These are phyloP conservation scores for Podocnemis expansa DNA, from an alignment of 2,113 vertebrate genomes.

Conservation along the genomic window DNA sequence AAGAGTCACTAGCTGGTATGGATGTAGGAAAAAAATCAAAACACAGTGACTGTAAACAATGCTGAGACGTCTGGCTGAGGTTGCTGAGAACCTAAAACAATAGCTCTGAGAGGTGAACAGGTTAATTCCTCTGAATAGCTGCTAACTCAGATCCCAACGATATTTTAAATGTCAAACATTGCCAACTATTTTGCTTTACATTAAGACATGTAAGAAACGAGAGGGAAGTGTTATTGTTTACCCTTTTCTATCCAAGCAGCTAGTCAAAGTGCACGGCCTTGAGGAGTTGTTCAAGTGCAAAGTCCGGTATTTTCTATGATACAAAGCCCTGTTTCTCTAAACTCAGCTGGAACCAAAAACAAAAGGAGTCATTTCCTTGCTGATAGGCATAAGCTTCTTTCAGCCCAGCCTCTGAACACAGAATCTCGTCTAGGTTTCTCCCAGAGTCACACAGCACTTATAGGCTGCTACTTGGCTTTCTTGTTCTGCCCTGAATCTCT, in stretches of 20 bases:
- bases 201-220: no score
- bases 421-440: neutral
- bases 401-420: neutral
- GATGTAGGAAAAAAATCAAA: neutral
- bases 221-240: neutral
- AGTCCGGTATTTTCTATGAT: neutral
- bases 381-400: neutral
- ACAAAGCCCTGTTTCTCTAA: neutral
- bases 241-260: neutral
- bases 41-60: neutral
- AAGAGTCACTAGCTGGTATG: neutral
- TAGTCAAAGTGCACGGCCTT: neutral
- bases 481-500: neutral
- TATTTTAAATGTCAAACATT: neutral
- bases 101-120: neutral
- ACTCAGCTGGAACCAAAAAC: neutral
- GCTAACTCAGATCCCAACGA: neutral
- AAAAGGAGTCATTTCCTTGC: neutral
- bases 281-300: neutral
- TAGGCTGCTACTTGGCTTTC: neutral
- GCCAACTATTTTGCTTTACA: neutral
- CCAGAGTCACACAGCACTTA: neutral
- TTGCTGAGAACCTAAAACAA: neutral
- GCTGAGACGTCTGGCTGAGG: neutral
- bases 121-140: no score